A percentile compares a stretch with the other conserved stretches of the same genome.
These are phyloP conservation scores for Albula goreensis DNA, from an alignment of 2,113 vertebrate species.

Conservation along the genomic window DNA sequence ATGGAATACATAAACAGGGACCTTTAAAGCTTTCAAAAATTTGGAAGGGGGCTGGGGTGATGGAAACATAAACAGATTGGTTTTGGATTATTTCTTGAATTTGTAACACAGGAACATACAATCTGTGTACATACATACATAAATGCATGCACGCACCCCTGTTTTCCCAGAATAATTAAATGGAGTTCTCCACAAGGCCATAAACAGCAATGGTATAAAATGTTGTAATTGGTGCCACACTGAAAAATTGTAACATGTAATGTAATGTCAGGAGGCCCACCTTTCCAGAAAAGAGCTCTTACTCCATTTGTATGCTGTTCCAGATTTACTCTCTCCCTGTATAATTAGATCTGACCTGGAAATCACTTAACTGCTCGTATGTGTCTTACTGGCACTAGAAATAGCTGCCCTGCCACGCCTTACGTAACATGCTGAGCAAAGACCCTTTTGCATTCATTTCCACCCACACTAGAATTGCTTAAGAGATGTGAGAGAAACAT, in stretches of 20 bases:
- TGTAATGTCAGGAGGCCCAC: neutral
- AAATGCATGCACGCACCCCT: neutral
- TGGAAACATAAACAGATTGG: neutral
- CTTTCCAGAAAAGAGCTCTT: neutral
- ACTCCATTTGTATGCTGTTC: slow-evolving; percentile 54
- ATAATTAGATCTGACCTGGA: slow-evolving; percentile 74
- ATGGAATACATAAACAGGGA: slow-evolving; percentile 25
- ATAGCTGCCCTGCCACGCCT: slow-evolving; percentile 26
- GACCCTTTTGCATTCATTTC: slow-evolving; percentile 72
- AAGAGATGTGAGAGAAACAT: slow-evolving; percentile 42
- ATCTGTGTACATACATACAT: neutral
- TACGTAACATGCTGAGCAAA: slow-evolving; percentile 64
- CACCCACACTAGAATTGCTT: slow-evolving; percentile 63
- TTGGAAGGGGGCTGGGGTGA: neutral
- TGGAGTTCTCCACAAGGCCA: slow-evolving; percentile 34
- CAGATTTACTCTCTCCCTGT: slow-evolving; percentile 63
- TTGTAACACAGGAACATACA: neutral
- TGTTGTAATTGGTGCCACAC: slow-evolving; percentile 8
- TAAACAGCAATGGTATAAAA: neutral
- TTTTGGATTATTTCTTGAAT: neutral
- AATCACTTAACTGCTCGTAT: slow-evolving; percentile 72
- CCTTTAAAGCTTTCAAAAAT: slow-evolving; percentile 1
- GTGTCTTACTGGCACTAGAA: slow-evolving; percentile 39
- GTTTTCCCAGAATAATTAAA: slow-evolving; percentile 13
- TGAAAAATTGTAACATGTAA: slow-evolving; percentile 18